Evolutionary conservation across 2,797 vertebrate species (phyloP).

Genomic region (Sebastiscus albofasciatus): DNA sequence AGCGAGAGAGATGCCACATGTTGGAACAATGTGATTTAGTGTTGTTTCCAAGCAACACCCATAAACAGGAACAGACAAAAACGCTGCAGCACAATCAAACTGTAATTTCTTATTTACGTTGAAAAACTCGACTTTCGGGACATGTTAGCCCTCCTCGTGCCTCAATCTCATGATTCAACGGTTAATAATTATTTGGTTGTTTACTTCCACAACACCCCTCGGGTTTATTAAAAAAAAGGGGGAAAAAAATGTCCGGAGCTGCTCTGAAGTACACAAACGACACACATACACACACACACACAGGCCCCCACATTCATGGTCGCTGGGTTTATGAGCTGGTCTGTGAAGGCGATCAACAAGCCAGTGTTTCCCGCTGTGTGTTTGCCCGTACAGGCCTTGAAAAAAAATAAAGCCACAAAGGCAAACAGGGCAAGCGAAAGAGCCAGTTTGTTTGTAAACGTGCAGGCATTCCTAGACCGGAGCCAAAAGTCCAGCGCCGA

Average conservation of each 20-base stretch:
- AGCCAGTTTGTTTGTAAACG: slow-evolving; percentile 73
- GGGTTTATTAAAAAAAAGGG: slow-evolving; percentile 36
- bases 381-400: slow-evolving; percentile 53
- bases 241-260: slow-evolving; percentile 3
- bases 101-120: slow-evolving; percentile 54
- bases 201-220: slow-evolving; percentile 52
- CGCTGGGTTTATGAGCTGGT: slow-evolving; percentile 66
- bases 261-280: slow-evolving; percentile 52
- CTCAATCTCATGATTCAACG: slow-evolving; percentile 26
- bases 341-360: slow-evolving; percentile 73
- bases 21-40: slow-evolving; percentile 72
- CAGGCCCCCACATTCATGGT: slow-evolving; percentile 66
- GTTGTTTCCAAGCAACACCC: slow-evolving; percentile 72
- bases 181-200: slow-evolving; percentile 63
- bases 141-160: slow-evolving; percentile 5
- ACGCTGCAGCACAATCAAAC: slow-evolving; percentile 60
- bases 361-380: slow-evolving; percentile 67
- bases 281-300: slow-evolving; percentile 50
- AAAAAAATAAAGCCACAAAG: slow-evolving; percentile 64
- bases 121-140: slow-evolving; percentile 19
- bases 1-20: slow-evolving; percentile 62
- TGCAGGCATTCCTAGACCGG: slow-evolving; percentile 62
- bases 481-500: slow-evolving; percentile 45
- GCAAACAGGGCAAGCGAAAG: slow-evolving; percentile 69
- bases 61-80: slow-evolving; percentile 73